Base-by-base conservation (phyloP, 2,113 vertebrate species). In the Paedocypris sp. region DNA sequence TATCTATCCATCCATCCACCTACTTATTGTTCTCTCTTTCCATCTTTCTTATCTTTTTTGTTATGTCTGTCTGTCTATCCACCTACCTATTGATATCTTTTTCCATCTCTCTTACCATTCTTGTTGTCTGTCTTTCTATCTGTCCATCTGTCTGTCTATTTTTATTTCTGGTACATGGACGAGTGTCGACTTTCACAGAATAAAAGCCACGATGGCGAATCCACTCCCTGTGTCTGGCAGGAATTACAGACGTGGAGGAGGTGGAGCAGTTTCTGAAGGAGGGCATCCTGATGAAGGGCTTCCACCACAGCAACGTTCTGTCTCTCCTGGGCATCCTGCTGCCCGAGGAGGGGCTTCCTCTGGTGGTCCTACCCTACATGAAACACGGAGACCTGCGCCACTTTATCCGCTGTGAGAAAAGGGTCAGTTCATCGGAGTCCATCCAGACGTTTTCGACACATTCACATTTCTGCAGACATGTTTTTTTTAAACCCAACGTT, bases 261-360 rank as follows among this genome's bases (percentile, higher is more conserved):
- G 94, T 95, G 57, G 91, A 98, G 62, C 92, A 92, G 73, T 97
- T 98, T 76, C 83, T 98, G 47, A 86, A 86, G 0, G 94, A 97
- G 67, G 95, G 95, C 10, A 89, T 98, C 72, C 86, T 98, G 51
- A 98, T 98, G 95, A 93, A 94, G 47, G 87, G 80, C 10, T 93
- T 98, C 66, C 82, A 92, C 66, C 94, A 98, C 68, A 81, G 80
- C 0, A 91, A 98, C 6, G 89, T 98, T 7, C 83, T 98, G 43
- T 92, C 90, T 0, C 81, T 98, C 64, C 78, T 94, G 20, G 95
- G 94, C 2, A 89, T 98, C 20, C 80, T 88, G 79, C 78, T 98
- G 58, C 94, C 93, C 0, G 76, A 80, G 53, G 85, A 88, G 0
- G 92, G 91, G 32, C 89, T 97, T 45, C 95, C 95, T 25, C 76